These are phyloP conservation scores for Candoia aspera DNA, from an alignment of 2,113 vertebrate genomes.

Conservation along the genomic window DNA sequence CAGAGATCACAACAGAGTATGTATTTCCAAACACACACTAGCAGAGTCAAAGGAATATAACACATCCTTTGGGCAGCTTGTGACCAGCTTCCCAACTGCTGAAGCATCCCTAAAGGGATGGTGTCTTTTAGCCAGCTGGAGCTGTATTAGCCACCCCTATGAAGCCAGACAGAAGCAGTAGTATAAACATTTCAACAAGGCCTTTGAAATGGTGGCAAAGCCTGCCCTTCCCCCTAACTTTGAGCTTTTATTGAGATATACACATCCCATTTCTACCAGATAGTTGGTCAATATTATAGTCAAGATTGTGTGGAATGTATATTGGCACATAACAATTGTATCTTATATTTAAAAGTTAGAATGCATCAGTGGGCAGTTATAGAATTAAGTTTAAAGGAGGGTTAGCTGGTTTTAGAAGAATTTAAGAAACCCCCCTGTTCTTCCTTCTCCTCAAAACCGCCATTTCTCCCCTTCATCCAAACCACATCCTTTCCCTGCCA, in stretches of 20 bases:
- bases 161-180: background rate
- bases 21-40: background rate
- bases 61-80: background rate
- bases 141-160: background rate
- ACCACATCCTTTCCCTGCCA: too few species aligned
- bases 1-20: background rate
- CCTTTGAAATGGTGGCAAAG: background rate
- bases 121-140: background rate
- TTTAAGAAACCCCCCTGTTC: too few species aligned
- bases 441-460: too few species aligned
- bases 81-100: background rate
- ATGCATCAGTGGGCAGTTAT: background rate
- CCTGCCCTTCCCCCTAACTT: background rate
- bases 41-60: slow-evolving; percentile 19
- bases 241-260: background rate
- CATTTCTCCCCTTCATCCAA: too few species aligned
- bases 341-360: background rate
- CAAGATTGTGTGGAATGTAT: background rate
- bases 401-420: too few species aligned
- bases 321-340: background rate
- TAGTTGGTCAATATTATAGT: background rate
- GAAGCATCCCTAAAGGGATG: background rate
- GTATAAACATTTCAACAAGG: background rate
- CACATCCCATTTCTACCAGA: background rate
- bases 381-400: background rate